Conservation (phyloP, 2,797 vertebrate genomes). For the Anguilla anguilla region DNA sequence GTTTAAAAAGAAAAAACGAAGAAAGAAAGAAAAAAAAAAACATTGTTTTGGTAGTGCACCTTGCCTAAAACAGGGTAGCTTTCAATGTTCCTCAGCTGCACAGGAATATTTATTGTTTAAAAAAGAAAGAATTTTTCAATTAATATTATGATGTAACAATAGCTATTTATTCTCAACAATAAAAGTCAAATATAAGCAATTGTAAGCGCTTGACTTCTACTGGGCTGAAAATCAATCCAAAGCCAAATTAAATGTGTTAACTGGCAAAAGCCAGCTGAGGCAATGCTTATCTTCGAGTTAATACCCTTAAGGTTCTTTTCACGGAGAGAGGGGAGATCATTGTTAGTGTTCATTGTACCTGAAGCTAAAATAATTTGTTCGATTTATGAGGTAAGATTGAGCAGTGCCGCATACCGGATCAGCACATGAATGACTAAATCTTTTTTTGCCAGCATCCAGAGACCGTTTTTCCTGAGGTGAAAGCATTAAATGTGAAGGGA, state of each 20-base stretch:
- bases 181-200: neutral
- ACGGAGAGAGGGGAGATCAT: neutral
- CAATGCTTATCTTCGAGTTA: neutral
- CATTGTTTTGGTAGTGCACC: no score
- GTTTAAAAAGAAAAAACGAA: no score
- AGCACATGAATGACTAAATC: neutral
- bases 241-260: neutral
- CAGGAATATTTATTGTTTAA: no score
- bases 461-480: neutral
- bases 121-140: no score
- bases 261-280: neutral
- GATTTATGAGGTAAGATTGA: neutral
- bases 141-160: no score
- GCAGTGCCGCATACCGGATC: neutral
- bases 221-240: neutral
- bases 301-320: neutral
- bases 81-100: no score
- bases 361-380: no score
- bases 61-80: no score
- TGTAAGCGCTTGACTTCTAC: neutral
- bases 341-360: neutral
- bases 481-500: neutral
- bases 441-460: neutral
- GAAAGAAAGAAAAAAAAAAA: no score
- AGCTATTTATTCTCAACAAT: neutral